Conservation (phyloP, 1,140 invertebrate species). For the Papilio machaon region DNA sequence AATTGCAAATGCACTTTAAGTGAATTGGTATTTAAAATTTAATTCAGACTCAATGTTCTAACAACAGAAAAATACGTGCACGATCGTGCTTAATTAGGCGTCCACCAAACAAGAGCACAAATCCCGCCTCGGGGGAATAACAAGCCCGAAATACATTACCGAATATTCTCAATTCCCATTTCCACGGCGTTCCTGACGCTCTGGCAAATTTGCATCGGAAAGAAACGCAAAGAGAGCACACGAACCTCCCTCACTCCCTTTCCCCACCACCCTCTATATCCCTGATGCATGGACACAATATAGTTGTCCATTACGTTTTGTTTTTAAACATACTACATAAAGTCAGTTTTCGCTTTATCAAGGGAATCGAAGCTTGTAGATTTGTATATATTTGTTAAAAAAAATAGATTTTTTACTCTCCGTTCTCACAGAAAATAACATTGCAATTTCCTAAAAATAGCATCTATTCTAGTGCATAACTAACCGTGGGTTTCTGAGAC, state of each 20-base stretch:
- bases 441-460: not conserved
- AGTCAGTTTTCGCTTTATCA: conserved; percentile 13
- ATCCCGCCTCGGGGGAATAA: conserved; percentile 32
- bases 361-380: not conserved
- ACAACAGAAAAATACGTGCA: conserved; percentile 13
- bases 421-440: not conserved
- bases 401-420: not conserved
- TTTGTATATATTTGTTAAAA: not conserved
- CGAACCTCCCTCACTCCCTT: conserved; percentile 41
- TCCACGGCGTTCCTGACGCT: conserved; percentile 57
- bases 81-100: conserved; percentile 26
- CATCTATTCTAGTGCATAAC: not conserved
- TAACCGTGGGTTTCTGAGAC: not conserved
- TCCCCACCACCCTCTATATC: conserved; percentile 41
- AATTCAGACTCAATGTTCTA: not conserved
- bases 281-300: conserved; percentile 33
- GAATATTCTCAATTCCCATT: conserved; percentile 73
- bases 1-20: not conserved
- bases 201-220: conserved; percentile 73
- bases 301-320: conserved; percentile 29
- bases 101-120: conserved; percentile 13
- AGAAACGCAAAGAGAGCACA: conserved; percentile 73
- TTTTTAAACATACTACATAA: conserved; percentile 27
- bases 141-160: conserved; percentile 63
- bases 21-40: not conserved